These are phyloP conservation scores for Thamnaconus septentrionalis DNA, from an alignment of 2,113 vertebrate genomes.

Conservation along the genomic window DNA sequence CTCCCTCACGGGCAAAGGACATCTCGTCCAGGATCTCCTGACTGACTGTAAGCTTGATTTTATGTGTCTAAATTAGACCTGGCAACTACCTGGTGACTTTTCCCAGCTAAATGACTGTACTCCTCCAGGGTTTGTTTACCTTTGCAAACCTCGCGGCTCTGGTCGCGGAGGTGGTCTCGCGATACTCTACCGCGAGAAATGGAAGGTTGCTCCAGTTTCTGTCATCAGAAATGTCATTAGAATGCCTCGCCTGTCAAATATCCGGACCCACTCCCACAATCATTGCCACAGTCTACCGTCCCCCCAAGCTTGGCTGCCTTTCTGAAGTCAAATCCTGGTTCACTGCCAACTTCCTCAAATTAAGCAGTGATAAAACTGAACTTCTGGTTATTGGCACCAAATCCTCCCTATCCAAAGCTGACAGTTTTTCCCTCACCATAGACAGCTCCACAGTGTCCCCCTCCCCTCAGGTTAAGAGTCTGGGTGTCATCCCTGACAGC, in stretches of 20 bases:
- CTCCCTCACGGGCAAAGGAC: not conserved
- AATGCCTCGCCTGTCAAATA: not conserved
- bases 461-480: too few species aligned
- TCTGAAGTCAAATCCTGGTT: too few species aligned
- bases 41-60: not conserved
- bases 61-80: not conserved
- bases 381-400: too few species aligned
- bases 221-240: too few species aligned
- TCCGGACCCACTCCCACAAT: not conserved
- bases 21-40: not conserved
- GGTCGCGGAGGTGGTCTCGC: not conserved
- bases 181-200: not conserved
- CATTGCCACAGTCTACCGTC: not conserved
- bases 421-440: too few species aligned
- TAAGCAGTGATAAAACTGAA: too few species aligned
- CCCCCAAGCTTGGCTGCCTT: too few species aligned
- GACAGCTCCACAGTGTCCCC: too few species aligned
- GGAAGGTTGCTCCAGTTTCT: not conserved
- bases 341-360: too few species aligned
- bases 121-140: not conserved
- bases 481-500: too few species aligned
- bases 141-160: not conserved
- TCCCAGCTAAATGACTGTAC: not conserved
- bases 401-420: too few species aligned
- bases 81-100: too few species aligned